phyloP scores from a whole-genome alignment of 2,113 vertebrate species.

The Axis porcinus region DNA sequence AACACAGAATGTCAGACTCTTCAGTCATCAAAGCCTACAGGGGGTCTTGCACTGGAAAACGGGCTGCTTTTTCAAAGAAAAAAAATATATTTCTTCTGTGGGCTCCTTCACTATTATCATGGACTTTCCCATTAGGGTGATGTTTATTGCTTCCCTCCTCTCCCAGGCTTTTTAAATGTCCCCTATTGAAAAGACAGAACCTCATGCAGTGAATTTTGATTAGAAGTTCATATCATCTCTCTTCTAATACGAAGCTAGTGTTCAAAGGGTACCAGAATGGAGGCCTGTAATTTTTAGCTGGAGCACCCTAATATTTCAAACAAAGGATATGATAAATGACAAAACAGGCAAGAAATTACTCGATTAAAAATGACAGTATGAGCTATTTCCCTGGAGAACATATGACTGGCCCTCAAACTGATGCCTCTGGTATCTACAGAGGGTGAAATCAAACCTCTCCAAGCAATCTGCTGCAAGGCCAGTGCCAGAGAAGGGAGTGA shows the following conservation, averaged over 20 bases:
- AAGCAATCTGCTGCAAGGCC: not conserved
- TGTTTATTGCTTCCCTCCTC: not conserved
- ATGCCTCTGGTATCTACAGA: not conserved
- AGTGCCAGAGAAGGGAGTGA: not conserved
- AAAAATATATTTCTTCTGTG: not conserved
- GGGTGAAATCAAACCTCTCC: conserved; percentile 48
- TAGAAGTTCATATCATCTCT: conserved; percentile 18
- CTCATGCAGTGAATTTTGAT: conserved; percentile 60
- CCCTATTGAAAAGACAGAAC: conserved; percentile 49
- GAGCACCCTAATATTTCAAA: conserved; percentile 54
- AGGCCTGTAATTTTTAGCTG: conserved; percentile 25
- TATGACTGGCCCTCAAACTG: conserved; percentile 31
- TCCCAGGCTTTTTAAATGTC: conserved; percentile 40
- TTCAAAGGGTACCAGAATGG: conserved; percentile 7
- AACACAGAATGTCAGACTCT: not conserved
- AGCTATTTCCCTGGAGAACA: conserved; percentile 51
- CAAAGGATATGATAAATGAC: conserved; percentile 52
- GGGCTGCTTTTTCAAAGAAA: conserved; percentile 5
- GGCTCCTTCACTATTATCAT: not conserved
- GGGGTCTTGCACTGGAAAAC: not conserved
- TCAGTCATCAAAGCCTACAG: not conserved
- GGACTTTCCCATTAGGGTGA: not conserved
- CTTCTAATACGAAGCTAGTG: conserved; percentile 19
- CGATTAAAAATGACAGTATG: conserved; percentile 60
- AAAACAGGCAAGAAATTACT: conserved; percentile 60